Evolutionary conservation across 2,888 invertebrate species (phyloP), one percentile per base, ranked within the genome.

Genomic region (Eupithecia exiguata): DNA sequence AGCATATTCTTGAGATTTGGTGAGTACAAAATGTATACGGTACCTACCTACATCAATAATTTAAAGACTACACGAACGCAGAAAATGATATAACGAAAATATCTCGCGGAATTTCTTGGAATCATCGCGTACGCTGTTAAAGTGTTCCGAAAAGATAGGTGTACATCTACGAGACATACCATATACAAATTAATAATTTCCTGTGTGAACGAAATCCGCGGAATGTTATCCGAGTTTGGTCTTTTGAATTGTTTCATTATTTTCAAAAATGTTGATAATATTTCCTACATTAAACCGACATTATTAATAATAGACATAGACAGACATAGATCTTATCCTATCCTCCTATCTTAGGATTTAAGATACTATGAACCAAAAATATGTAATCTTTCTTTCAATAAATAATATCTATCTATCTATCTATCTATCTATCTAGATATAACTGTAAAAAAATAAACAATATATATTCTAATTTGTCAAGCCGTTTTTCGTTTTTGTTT

Each of bases 1-100:
- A 86, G 66, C 80, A 90, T 67, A 70, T 91, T n/a, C 82, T 88
- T 5, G 74, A 72, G 18, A 82, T 84, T 65, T 74, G 89, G 92
- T 92, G 78, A 84, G 86, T 77, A 36, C 36, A 10, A 21, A 53
- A 53, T 21, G 9, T 63, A 63, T 63, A 2, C 36, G 7, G 10
- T 61, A 61, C 12, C n/a, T n/a, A n/a, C n/a, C 70, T 53, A 4
- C 10, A 21, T 46, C 46, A 12, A 46, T 16, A 18, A 46, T n/a
- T n/a, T 18, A 10, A 53, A 21, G 49, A 53, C n/a, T 53, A 21
- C n/a, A 49, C 18, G 18, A 49, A 9, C n/a, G n/a, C n/a, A 49
- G 9, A 49, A n/a, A n/a, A 49, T 9, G 1, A 2, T 18, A 40
- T 40, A 40, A 14, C 5, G 46, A 5, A 5, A 2, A 0, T 9